Base-by-base conservation (phyloP, 2,888 invertebrate genomes). In the Athalia circularis region DNA sequence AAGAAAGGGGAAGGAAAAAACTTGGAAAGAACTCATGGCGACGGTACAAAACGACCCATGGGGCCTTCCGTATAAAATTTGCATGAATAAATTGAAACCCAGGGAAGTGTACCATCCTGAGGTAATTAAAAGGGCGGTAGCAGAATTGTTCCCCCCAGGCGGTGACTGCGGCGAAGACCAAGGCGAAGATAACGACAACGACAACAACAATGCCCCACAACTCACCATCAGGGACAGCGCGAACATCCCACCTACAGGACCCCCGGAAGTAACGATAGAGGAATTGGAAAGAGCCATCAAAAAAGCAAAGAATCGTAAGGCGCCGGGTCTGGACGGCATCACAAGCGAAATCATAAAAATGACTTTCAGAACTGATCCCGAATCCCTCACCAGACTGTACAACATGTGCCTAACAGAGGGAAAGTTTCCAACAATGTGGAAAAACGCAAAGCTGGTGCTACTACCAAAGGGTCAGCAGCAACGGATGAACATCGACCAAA, bases 331-430 rank as follows among this genome's bases (percentile, higher is more conserved):
- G 13, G 65, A 65, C 76, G 64, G 81, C 9, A 81, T 86, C 4
- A 81, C 84, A 5, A 13, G 81, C 0, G 84, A 85, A 65, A 82
- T 77, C 1, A 11, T 85, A 1, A 84, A 83, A 78, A 6, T 15
- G 4, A 54, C 79, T 6, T 78, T 80, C 3, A 50, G n/a, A 13
- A 48, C 65, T 6, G 7, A 64, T 7, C 82, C 83, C 74, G 15
- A 78, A 3, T 7, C 74, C 3, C 11, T 83, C 1, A 64, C 80
- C n/a, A 48, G 67, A 13, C 61, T 82, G 54, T 43, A 70, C 2
- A 81, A 81, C 59, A 8, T 48, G 3, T 72, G 78, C 8, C 70
- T 82, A 7, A 7, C 15, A 13, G 43, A 47, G 3, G 80, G 80
- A 8, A 65, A 13, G 3, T 85, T 84, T 52, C 78, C 81, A 5